Percentiles rank a stretch among this genome's conserved stretches.
Evolutionary conservation across 2,113 vertebrate genomes (phyloP).

Genomic region (Dromas ardeola): DNA sequence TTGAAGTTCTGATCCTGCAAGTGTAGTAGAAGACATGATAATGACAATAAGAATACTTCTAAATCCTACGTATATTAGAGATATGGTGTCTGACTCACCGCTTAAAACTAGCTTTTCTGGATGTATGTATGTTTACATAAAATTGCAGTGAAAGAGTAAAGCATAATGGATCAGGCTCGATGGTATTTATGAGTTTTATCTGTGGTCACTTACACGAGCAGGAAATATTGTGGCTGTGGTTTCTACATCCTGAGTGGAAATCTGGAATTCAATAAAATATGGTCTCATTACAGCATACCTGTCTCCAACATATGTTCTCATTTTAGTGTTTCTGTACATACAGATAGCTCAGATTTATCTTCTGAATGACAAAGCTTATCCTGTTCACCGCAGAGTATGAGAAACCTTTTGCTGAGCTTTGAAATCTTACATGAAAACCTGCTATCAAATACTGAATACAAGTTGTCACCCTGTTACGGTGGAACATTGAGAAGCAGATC

Average conservation of each 20-base stretch:
- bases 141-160: background rate
- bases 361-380: background rate
- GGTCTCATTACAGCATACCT: slow-evolving; percentile 54
- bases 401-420: slow-evolving; percentile 18
- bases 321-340: slow-evolving; percentile 39
- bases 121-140: background rate
- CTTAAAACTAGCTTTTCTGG: background rate
- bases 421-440: background rate
- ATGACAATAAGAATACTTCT: background rate
- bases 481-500: background rate
- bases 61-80: background rate
- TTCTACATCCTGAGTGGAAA: slow-evolving; percentile 66
- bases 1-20: slow-evolving; percentile 31
- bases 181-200: slow-evolving; percentile 54
- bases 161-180: background rate
- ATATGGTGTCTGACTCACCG: background rate
- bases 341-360: slow-evolving; percentile 31
- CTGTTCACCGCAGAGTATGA: background rate
- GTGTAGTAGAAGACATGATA: background rate
- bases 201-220: slow-evolving; percentile 55
- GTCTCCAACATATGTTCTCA: slow-evolving; percentile 50
- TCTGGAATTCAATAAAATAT: slow-evolving; percentile 63
- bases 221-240: slow-evolving; percentile 61
- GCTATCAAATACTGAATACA: background rate
- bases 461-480: background rate